A percentile compares a stretch with the other conserved stretches of the same genome.
These are phyloP conservation scores for Passerculus sandwichensis DNA, from an alignment of 2,797 vertebrate species.

Conservation along the genomic window DNA sequence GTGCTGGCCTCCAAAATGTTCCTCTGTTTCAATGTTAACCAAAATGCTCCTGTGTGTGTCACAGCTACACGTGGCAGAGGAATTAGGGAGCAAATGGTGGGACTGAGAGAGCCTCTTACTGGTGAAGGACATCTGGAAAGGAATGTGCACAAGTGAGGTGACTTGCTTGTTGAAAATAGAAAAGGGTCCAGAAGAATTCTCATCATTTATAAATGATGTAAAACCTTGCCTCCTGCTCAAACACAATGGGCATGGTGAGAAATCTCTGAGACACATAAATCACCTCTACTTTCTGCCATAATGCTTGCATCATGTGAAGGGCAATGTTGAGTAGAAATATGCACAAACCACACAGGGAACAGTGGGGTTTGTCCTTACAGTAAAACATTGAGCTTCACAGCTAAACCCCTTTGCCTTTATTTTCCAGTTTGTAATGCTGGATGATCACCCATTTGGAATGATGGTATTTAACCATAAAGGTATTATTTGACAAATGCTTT, in stretches of 20 bases:
- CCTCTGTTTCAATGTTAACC: not conserved
- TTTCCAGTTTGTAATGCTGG: not conserved
- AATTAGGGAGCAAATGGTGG: not conserved
- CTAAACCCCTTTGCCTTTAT: not conserved
- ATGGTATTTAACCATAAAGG: not conserved
- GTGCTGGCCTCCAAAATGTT: not conserved
- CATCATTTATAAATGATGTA: not conserved
- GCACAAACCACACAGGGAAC: not conserved
- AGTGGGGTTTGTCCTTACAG: not conserved
- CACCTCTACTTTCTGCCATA: not conserved
- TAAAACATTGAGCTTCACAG: not conserved
- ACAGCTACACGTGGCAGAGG: not conserved
- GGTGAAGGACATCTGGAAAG: not conserved
- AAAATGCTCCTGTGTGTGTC: not conserved
- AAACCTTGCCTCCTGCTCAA: not conserved
- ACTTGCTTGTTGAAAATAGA: not conserved
- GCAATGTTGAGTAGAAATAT: not conserved
- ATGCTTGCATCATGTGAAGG: not conserved
- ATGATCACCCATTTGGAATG: not conserved
- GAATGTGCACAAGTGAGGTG: not conserved
- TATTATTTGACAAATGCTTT: not conserved
- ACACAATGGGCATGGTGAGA: not conserved
- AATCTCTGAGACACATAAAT: not conserved
- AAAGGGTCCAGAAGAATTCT: not conserved
- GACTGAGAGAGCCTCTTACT: not conserved